phyloP scores from a whole-genome alignment of 2,797 vertebrate genomes.

The Brachyalestes nurse region DNA sequence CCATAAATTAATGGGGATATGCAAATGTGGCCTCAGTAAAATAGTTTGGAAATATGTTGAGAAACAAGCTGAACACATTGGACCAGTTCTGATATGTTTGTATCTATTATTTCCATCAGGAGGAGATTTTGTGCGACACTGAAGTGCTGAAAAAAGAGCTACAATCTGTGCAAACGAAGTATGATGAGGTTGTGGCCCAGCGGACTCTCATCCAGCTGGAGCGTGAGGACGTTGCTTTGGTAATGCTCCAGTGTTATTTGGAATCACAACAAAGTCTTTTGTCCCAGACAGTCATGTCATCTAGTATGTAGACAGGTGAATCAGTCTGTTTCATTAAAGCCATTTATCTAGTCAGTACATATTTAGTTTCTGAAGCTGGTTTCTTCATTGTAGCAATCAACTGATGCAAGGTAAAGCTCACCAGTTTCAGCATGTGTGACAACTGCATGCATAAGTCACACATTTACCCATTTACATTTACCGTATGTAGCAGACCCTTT shows the following conservation, averaged over 20 bases:
- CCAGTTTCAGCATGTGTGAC: not conserved
- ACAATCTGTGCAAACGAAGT: slow-evolving; percentile 61
- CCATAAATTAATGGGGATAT: too few relatives aligned
- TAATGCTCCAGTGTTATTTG: too few relatives aligned
- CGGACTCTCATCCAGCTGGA: slow-evolving; percentile 66
- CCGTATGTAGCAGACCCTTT: too few relatives aligned
- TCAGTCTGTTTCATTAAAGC: not conserved
- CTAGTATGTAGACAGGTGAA: too few relatives aligned
- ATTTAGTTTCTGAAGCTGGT: not conserved
- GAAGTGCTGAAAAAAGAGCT: slow-evolving; percentile 70
- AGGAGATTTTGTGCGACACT: slow-evolving; percentile 67
- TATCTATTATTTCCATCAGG: slow-evolving; percentile 66
- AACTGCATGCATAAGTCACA: too few relatives aligned
- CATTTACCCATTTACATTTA: too few relatives aligned
- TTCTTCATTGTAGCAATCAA: not conserved
- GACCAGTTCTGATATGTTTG: slow-evolving; percentile 8
- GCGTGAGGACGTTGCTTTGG: slow-evolving; percentile 70
- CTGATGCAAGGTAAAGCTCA: not conserved
- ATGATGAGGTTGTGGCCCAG: slow-evolving; percentile 65
- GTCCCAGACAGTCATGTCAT: too few relatives aligned
- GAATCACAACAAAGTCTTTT: too few relatives aligned
- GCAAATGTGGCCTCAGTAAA: too few relatives aligned
- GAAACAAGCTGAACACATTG: too few relatives aligned
- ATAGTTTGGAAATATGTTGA: too few relatives aligned
- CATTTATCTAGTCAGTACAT: not conserved